Evolutionary conservation across 2,113 vertebrate species (phyloP), one percentile per base, ranked within the genome.

Genomic region (Rhinogobius similis): DNA sequence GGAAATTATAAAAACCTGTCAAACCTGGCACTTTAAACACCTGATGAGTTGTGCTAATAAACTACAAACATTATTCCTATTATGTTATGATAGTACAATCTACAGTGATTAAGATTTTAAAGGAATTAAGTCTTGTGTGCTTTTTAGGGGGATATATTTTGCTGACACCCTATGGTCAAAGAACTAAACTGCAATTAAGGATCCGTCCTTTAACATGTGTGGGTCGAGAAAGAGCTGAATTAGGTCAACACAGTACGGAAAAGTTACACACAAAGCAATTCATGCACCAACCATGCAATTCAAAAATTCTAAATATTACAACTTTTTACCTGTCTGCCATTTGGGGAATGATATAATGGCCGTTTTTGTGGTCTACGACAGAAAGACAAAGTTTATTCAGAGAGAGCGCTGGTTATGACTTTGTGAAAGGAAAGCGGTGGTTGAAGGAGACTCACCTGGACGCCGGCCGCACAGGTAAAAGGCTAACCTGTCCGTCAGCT

Each of bases 331-430:
- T 99, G 93, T 99, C 98, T 13, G 98, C 98, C 98, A 99, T 99
- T 86, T 99, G 98, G 11, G 98, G 98, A 89, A 99, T 98, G 91
- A 99, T 98, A 87, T 99, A 98, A 94, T 99, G 98, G 55, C 97
- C 97, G 12, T 98, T 98, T 92, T 98, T 99, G 93, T 99, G 98
- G 94, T 99, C 98, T 99, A 85, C 44, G 78, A 58, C 50, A 59
- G 20, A 72, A 38, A 20, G 6, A 68, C 11, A 50, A 9, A 32
- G 32, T n/a, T 11, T 56, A 61, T 10, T 18, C 18, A n/a, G 58
- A n/a, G 9, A 36, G 14, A 59, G 21, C 21, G 1, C 5, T 36
- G 3, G 21, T 1, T n/a, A 29, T 20, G 12, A 24, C 16, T 62
- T 18, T 61, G 13, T 44, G 21, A 70, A 36, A 58, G 32, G 16